Base-by-base conservation (phyloP, 2,113 vertebrate species). In the Turnix velox region DNA sequence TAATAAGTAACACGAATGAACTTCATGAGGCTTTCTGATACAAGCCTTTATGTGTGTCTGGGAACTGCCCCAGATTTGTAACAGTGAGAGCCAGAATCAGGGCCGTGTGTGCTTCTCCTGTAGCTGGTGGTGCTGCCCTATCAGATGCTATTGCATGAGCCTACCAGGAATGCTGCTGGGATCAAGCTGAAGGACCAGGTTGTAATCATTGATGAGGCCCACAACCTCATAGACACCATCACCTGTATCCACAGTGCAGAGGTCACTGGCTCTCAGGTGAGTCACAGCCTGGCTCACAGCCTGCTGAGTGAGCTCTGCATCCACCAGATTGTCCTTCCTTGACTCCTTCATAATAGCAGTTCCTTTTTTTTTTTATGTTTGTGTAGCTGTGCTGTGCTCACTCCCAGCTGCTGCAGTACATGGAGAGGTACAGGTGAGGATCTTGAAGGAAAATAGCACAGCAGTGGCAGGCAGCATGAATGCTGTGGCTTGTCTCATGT, bases 61-160 rank as follows among this genome's bases (percentile, higher is more conserved):
- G 37, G 67, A 25, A 51, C 46, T 40, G 19, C 68, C n/a, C 17
- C 16, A 7, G 18, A 17, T 72, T 45, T 51, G 9, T 68, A 57
- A 65, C 20, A 57, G 4, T 76, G 46, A 51, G 48, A 91, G 54
- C 63, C 65, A 22, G 62, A 84, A 42, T 76, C 58, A 95, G 89
- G 14, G 39, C 55, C n/a, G 13, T 2, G 25, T 91, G 62, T 84
- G 63, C 71, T 93, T 94, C 61, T 74, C 40, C 65, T 33, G 10
- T 73, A 99, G 99, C 94, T 99, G 96, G 99, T 99, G 97, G 99
- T 99, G 95, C 96, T 99, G 96, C 99, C 99, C 14, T 99, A 99
- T 97, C 99, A 99, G 93, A 99, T 98, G 94, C 95, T 99, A 80
- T 97, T 99, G 76, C 99, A 99, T 27, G 98, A 98, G 27, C 98